Conservation (phyloP, 2,888 invertebrate species). For the Polyommatus icarus region DNA sequence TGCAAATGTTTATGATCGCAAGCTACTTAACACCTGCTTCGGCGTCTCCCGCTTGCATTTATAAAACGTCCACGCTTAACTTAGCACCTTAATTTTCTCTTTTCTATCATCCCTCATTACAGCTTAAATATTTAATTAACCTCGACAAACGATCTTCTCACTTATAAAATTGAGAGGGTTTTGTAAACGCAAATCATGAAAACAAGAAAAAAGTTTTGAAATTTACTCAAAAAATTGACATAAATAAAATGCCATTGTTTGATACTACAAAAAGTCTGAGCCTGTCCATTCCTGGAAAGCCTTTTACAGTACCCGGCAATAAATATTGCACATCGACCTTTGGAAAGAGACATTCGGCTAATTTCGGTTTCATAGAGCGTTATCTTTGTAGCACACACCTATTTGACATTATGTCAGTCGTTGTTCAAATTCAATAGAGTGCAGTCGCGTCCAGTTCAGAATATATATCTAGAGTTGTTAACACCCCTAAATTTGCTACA, state of each 20-base stretch:
- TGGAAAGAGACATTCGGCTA: too few species aligned
- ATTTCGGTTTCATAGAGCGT: too few species aligned
- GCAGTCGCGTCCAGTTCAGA: too few species aligned
- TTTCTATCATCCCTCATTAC: background rate
- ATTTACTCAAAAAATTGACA: background rate
- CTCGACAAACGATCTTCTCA: background rate
- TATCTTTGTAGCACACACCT: too few species aligned
- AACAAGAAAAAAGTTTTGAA: background rate
- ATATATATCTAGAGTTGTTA: too few species aligned
- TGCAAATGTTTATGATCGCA: slow-evolving; percentile 5
- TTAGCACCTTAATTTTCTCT: background rate
- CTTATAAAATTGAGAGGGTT: background rate
- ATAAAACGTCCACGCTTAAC: background rate
- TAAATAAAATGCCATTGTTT: background rate
- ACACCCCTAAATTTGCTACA: too few species aligned
- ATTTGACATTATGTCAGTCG: too few species aligned
- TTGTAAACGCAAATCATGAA: background rate
- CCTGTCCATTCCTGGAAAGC: background rate
- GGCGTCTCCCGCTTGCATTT: background rate
- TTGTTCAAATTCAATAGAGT: too few species aligned
- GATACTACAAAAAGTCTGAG: background rate
- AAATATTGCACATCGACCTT: too few species aligned
- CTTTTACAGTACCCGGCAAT: too few species aligned
- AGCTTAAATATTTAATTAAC: background rate
- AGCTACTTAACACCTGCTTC: slow-evolving; percentile 10